Evolutionary conservation across 2,888 invertebrate genomes (phyloP), one percentile per base, ranked within the genome.

Genomic region (Caradrina clavipalpis): DNA sequence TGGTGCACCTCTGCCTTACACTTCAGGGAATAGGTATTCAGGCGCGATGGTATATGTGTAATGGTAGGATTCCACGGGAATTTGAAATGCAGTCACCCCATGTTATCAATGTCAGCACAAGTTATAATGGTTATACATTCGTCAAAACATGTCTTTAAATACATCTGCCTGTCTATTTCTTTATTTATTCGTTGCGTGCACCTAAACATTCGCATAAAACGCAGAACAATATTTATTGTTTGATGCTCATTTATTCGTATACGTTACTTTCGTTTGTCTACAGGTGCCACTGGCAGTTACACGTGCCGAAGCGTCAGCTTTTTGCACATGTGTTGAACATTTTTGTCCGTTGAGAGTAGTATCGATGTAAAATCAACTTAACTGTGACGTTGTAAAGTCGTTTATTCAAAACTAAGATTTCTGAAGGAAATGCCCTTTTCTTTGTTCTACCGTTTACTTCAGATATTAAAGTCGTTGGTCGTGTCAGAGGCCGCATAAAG

Each of bases 221-320:
- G 51, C 50, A 58, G 35, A 68, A 80, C 57, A 63, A 63, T 63
- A 80, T 78, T 76, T 60, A 72, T 72, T 71, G 51, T 78, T 63
- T 57, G 42, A 65, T 68, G 50, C 42, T 60, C 74, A 80, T 65
- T 68, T 61, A 75, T 59, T 68, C 67, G 62, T 56, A 19, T 31
- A 64, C 19, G 60, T 45, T 35, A 72, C 68, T 76, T 76, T 77
- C 69, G 26, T 62, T 69, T 73, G 31, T 64, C 51, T 79, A 45
- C 56, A 45, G 47, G 53, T 78, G 26, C 26, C 26, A 26, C 2
- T 26, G 50, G 50, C 56, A 45, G 47, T 56, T 73, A 54, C 15
- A n/a, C 31, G 31, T 50, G 59, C 47, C 17, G 53, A 56, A 45
- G 15, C 45, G 17, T 35, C 45, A 49, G 42, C 26, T 64, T 50